Evolutionary conservation across 2,113 vertebrate genomes (phyloP), one percentile per base, ranked within the genome.

Genomic region (Scatophagus argus): DNA sequence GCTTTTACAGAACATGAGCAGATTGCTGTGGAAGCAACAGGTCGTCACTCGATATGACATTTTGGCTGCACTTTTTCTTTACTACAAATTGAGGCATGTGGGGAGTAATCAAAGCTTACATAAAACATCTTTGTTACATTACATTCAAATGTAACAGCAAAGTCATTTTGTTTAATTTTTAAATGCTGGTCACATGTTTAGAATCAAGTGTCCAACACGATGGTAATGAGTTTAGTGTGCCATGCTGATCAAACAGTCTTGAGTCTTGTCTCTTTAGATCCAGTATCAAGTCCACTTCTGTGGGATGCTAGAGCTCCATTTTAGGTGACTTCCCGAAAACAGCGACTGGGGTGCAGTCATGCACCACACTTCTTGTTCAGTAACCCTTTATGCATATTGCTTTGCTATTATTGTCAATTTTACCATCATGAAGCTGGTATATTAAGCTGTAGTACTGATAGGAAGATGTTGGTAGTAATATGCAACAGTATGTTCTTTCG

Each of bases 1-100:
- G 56, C 81, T 62, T 64, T 49, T 81, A 49, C 3, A 65, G 69
- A 85, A 12, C 58, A 63, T 29, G 51, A 78, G 51, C 87, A 83
- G 81, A 69, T 71, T 77, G 82, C 52, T 29, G 61, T 41, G 17
- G 71, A 25, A 47, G 56, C 11, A 32, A 36, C 0, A 12, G 68
- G 65, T 69, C 77, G 60, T 81, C 77, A n/a, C 62, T 83, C 52
- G 63, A 0, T n/a, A 31, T 0, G 14, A 25, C 39, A 16, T n/a
- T 62, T 23, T 70, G 44, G 19, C 43, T 17, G 74, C 58, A 6
- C 41, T 31, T 29, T 23, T 79, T 29, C 19, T 79, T 25, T 21
- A 58, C 23, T n/a, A 3, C 56, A 29, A 32, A 64, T 14, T 0
- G 12, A 71, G 25, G 52, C 65, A 29, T 0, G 43, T 19, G 6